Base-by-base conservation (phyloP, 2,113 vertebrate genomes). In the Benthochromis sp. region DNA sequence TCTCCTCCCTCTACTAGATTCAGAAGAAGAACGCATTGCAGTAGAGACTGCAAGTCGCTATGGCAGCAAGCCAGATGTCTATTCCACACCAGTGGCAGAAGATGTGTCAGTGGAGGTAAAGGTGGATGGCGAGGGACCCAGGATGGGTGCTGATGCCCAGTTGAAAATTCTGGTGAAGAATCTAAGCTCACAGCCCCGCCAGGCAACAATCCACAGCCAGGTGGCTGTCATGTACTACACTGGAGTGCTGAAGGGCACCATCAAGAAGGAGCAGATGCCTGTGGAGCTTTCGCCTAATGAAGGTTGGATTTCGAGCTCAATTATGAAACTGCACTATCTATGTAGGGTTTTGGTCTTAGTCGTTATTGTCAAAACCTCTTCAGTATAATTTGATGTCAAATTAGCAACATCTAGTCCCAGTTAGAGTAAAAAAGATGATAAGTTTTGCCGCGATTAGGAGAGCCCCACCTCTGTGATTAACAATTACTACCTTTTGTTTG, bases 201-300 rank as follows among this genome's bases (percentile, higher is more conserved):
- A 54, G 0, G 93, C 97, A 47, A 96, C 94, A 8, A 96, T 98
- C 69, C 96, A 97, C 88, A 96, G 97, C 87, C 96, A 97, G 78
- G 97, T 97, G 88, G 96, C 96, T 0, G 96, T 98, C 86, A 97
- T 98, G 95, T 98, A 95, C 90, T 98, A 98, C 95, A 98, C 98
- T 0, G 98, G 98, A 0, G 97, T 98, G n/a, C 88, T 97, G 1
- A 97, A 95, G 81, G 89, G 95, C 2, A 93, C 96, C 55, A 95
- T 98, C 91, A 97, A 97, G 85, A 96, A 97, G 93, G 97, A 98
- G 17, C 84, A 93, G 57, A 52, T 96, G 1, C 88, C 91, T 0
- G 94, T 97, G 78, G 82, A 93, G 29, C 87, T 97, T 4, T 82
- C 92, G 8, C 96, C 97, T 5, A 94, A 96, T 34, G 96, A 97